Evolutionary conservation across 2,888 invertebrate species (phyloP).

Genomic region (Melinaea menophilus): DNA sequence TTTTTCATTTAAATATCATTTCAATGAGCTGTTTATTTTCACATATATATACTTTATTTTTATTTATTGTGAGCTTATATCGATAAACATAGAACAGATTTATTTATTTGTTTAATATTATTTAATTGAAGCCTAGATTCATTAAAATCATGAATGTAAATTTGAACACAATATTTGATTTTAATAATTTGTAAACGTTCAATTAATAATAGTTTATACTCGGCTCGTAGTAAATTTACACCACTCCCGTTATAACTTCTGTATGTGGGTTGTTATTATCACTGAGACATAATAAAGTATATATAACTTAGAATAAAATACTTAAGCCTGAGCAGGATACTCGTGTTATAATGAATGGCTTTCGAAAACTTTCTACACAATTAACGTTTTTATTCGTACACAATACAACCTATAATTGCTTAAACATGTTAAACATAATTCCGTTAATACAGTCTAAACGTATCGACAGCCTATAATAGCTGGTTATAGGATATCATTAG

Average conservation of each 20-base stretch:
- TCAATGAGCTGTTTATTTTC: no score
- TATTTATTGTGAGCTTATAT: no score
- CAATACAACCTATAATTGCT: conserved; percentile 21
- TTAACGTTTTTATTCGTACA: conserved; percentile 28
- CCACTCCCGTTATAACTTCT: no score
- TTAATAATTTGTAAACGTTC: not conserved
- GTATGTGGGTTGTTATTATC: no score
- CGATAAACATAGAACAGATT: no score
- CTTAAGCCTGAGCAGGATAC: conserved; percentile 28
- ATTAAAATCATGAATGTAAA: no score
- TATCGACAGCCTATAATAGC: conserved; percentile 35
- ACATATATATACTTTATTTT: no score
- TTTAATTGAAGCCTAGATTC: no score
- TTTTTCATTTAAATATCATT: no score
- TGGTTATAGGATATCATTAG: conserved; percentile 29
- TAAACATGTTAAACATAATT: conserved; percentile 19
- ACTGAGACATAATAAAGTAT: conserved; percentile 10
- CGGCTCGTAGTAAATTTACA: no score
- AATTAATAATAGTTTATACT: no score
- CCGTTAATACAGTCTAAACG: conserved; percentile 31
- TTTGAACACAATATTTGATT: conserved; percentile 3
- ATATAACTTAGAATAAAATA: conserved; percentile 22
- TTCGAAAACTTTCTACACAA: conserved; percentile 25
- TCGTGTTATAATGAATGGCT: conserved; percentile 30
- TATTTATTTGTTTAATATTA: no score